A percentile compares a stretch with the other conserved stretches of the same genome.
Evolutionary conservation across 1,140 invertebrate genomes (phyloP).

Genomic region (Zaprionus ornatus): DNA sequence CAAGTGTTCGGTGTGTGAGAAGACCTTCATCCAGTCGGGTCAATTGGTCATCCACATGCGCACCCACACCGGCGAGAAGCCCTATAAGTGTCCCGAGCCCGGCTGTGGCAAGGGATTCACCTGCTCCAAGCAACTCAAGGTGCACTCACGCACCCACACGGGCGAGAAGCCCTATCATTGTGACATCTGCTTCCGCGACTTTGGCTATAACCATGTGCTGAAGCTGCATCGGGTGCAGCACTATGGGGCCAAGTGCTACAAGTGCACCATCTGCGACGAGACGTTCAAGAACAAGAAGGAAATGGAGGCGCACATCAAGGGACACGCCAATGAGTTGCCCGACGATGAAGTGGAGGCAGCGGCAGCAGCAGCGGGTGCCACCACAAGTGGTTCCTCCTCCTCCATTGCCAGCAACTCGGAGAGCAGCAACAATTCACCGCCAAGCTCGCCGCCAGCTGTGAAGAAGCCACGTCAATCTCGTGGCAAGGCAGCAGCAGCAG

Average conservation of each 20-base stretch:
- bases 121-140: constrained; percentile 95
- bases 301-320: constrained; percentile 95
- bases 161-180: constrained; percentile 91
- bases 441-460: constrained; percentile 77
- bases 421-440: constrained; percentile 68
- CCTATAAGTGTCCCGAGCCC: constrained; percentile 92
- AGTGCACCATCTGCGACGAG: constrained; percentile 93
- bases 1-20: constrained; percentile 95
- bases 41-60: constrained; percentile 93
- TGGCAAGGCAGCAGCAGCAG: constrained; percentile 23
- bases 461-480: constrained; percentile 66
- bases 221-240: constrained; percentile 96
- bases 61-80: constrained; percentile 95
- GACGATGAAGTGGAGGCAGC: constrained; percentile 74
- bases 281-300: constrained; percentile 95
- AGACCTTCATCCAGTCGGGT: constrained; percentile 95
- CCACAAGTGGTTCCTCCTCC: constrained; percentile 42
- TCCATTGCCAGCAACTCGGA: constrained; percentile 58
- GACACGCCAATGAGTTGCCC: constrained; percentile 90
- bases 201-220: constrained; percentile 94
- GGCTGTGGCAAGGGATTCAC: constrained; percentile 94
- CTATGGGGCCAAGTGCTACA: constrained; percentile 95
- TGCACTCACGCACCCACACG: constrained; percentile 92
- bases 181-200: constrained; percentile 87
- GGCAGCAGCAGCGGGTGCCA: constrained; percentile 66